Evolutionary conservation across 2,888 invertebrate species (phyloP).

Genomic region (Epinotia ramella): DNA sequence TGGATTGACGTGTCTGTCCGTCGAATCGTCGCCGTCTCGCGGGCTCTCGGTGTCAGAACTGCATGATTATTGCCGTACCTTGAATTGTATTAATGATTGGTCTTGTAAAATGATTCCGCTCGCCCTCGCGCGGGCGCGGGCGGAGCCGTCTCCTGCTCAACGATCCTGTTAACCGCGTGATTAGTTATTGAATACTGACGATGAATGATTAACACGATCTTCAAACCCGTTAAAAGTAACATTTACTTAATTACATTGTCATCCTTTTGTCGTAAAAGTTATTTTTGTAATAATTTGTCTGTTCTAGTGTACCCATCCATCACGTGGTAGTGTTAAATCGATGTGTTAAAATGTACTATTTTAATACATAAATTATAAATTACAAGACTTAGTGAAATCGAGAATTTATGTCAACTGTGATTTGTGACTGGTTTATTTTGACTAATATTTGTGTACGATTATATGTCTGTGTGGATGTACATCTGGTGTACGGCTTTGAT

Average conservation of each 20-base stretch:
- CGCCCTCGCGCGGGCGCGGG: slow-evolving; percentile 1
- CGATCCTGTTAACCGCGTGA: slow-evolving; percentile 13
- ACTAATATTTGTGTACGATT: slow-evolving; percentile 80
- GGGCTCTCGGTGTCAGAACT: too few species aligned
- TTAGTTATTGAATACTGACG: slow-evolving; percentile 25
- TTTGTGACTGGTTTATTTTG: slow-evolving; percentile 84
- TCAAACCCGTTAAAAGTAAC: slow-evolving; percentile 25
- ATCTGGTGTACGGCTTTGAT: slow-evolving; percentile 77
- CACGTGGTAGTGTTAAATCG: slow-evolving; percentile 68
- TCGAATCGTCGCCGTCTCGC: slow-evolving; percentile 13
- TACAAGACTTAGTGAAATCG: slow-evolving; percentile 84
- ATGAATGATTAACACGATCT: neutral
- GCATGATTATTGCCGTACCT: neutral
- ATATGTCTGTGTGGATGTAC: slow-evolving; percentile 78
- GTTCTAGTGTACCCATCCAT: slow-evolving; percentile 62
- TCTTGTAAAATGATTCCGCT: neutral
- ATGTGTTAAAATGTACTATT: slow-evolving; percentile 62
- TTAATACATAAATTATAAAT: slow-evolving; percentile 50
- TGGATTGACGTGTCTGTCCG: slow-evolving; percentile 29
- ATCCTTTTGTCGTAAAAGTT: slow-evolving; percentile 68
- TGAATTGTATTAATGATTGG: neutral
- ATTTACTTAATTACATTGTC: slow-evolving; percentile 8
- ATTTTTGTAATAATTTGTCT: slow-evolving; percentile 53
- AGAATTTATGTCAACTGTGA: slow-evolving; percentile 85
- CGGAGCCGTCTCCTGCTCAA: slow-evolving; percentile 48